Conservation (phyloP, 2,797 vertebrate species). For the Erithacus rubecula region DNA sequence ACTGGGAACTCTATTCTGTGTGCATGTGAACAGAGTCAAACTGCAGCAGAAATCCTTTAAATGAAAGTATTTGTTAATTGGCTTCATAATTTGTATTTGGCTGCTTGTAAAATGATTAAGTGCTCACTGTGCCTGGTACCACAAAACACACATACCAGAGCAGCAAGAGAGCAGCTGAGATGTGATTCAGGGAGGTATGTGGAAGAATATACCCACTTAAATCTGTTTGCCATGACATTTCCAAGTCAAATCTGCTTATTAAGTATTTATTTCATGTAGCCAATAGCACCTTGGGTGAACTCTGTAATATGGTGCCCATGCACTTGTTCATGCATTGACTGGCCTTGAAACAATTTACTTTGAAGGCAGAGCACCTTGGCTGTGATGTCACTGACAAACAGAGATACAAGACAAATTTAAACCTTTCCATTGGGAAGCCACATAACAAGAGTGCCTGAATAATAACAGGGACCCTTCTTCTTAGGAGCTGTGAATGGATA, state of each 20-base stretch:
- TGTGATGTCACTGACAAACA: not conserved
- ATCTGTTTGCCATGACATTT: not conserved
- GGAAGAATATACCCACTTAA: not conserved
- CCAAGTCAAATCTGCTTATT: conserved; percentile 27
- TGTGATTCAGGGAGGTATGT: not conserved
- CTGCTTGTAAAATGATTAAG: conserved; percentile 23
- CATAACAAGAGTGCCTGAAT: not conserved
- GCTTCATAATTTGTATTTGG: conserved; percentile 14
- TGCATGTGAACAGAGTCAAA: not conserved
- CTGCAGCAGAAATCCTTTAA: conserved; percentile 12
- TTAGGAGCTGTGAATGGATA: not conserved
- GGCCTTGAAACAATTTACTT: not conserved
- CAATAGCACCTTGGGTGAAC: not conserved
- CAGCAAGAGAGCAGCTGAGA: conserved; percentile 5
- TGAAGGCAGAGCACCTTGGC: not conserved
- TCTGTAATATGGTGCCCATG: not conserved
- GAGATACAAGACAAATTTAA: not conserved
- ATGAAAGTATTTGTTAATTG: conserved; percentile 39
- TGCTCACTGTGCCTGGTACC: conserved; percentile 18
- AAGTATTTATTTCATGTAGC: not conserved
- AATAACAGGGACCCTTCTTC: not conserved
- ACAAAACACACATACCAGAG: not conserved
- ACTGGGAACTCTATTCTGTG: not conserved
- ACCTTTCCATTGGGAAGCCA: not conserved
- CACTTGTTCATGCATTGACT: not conserved